Evolutionary conservation across 2,113 vertebrate genomes (phyloP).

Genomic region (Lasiurus cinereus): DNA sequence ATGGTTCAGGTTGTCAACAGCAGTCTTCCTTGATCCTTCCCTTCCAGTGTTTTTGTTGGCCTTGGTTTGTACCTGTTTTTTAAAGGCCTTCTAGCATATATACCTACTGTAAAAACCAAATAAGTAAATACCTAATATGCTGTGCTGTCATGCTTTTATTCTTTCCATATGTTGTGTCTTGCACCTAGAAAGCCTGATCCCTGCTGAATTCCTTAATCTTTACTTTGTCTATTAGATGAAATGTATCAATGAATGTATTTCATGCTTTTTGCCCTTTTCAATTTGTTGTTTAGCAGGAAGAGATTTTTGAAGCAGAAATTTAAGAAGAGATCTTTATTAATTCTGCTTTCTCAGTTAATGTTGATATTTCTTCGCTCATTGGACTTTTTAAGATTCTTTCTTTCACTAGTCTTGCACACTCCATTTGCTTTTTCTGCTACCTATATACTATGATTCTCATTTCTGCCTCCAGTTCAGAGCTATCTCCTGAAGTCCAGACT

Average conservation of each 20-base stretch:
- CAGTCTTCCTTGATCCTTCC: neutral
- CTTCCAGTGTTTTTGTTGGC: neutral
- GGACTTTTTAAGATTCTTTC: constrained; percentile 25
- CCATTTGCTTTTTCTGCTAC: neutral
- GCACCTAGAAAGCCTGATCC: neutral
- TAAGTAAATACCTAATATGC: neutral
- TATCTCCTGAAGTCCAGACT: neutral
- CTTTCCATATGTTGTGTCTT: neutral
- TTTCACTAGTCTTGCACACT: neutral
- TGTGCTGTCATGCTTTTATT: neutral
- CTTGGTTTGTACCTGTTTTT: constrained; percentile 24
- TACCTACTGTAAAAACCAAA: neutral
- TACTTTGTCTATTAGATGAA: neutral
- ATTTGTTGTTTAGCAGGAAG: constrained; percentile 13
- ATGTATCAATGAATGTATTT: neutral
- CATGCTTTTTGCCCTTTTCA: neutral
- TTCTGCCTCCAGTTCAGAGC: neutral
- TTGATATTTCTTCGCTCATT: neutral
- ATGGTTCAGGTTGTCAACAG: neutral
- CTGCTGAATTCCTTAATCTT: constrained; percentile 23
- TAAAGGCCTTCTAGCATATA: neutral
- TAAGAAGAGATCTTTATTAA: constrained; percentile 45
- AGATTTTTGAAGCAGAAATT: constrained; percentile 35
- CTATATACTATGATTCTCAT: neutral
- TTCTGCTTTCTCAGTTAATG: constrained; percentile 54